These are phyloP conservation scores for Percina caprodes DNA, from an alignment of 2,113 vertebrate species.

Conservation along the genomic window DNA sequence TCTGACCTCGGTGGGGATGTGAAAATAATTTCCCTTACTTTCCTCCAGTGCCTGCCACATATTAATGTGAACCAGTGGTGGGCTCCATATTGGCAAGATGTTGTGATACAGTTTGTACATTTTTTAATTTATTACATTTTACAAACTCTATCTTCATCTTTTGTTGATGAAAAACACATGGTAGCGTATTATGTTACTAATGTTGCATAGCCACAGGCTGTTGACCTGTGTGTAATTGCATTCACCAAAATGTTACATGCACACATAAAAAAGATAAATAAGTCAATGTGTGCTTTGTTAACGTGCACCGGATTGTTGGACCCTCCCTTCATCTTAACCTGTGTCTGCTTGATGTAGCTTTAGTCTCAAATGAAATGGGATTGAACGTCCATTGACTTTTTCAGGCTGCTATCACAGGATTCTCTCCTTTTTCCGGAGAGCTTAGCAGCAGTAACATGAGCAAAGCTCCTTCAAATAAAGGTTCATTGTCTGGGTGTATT, in stretches of 20 bases:
- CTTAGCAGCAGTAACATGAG: slow-evolving; percentile 72
- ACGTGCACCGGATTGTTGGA: not conserved
- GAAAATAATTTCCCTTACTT: slow-evolving; percentile 31
- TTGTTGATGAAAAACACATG: slow-evolving; percentile 11
- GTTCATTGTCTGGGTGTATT: slow-evolving; percentile 75
- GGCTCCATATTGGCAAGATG: not conserved
- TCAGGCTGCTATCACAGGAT: slow-evolving; percentile 44
- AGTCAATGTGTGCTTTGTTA: not conserved
- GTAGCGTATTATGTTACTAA: not conserved
- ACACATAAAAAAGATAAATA: slow-evolving; percentile 23
- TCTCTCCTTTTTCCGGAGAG: slow-evolving; percentile 58
- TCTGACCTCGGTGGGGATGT: slow-evolving; percentile 26
- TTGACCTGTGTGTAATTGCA: not conserved
- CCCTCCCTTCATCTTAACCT: not conserved
- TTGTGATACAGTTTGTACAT: slow-evolving; percentile 9
- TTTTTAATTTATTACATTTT: not conserved
- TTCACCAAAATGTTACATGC: not conserved
- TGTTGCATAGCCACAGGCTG: not conserved
- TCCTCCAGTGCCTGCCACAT: slow-evolving; percentile 2
- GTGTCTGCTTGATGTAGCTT: not conserved
- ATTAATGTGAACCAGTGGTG: not conserved
- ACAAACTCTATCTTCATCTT: not conserved
- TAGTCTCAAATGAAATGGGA: slow-evolving; percentile 29
- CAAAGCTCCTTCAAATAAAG: slow-evolving; percentile 78
- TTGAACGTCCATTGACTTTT: slow-evolving; percentile 46